Base-by-base conservation (phyloP, 2,797 vertebrate species). In the Rhadinocentrus ornatus region DNA sequence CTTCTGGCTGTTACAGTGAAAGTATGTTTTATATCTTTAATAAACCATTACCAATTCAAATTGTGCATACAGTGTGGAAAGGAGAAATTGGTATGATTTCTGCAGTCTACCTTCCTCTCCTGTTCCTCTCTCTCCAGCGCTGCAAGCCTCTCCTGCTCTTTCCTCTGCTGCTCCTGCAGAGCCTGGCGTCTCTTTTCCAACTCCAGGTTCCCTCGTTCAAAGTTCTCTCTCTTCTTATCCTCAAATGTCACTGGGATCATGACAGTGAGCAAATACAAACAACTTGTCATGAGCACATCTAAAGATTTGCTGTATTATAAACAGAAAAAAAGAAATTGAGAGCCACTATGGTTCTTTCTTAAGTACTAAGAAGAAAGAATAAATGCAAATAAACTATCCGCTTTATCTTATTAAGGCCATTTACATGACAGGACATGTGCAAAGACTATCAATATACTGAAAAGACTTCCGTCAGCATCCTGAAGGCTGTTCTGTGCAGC, bases 201-300 rank as follows among this genome's bases (percentile, higher is more conserved):
- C 79, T 99, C 98, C 90, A 99, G 94, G 85, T 96, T 99, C 34
- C 98, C 97, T 2, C 97, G 95, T 82, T 99, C 98, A 59, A 99
- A 99, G 87, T 99, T 99, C 84, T 99, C 97, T 32, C 98, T 92
- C 83, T 99, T 99, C 88, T 99, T 99, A 82, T 99, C 98, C 88
- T 99, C 98, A 65, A 99, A 99, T 0, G 97, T 97, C 73, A 99
- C 98, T 99, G 83, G 0, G 50, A 65, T 1, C 6, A 58, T 3
- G 6, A 64, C 26, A 27, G 0, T 3, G 0, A 32, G 5, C 1
- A 22, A 0, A 0, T 31, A 35, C 16, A 55, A 61, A 9, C 10
- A 39, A 53, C 0, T 20, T 50, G 34, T 24, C 24, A 39, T 3
- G 35, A 12, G 11, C 35, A 31, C 31, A 31, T 31, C 31, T 7